Evolutionary conservation across 2,888 invertebrate species (phyloP).

Genomic region (Rotaria socialis): DNA sequence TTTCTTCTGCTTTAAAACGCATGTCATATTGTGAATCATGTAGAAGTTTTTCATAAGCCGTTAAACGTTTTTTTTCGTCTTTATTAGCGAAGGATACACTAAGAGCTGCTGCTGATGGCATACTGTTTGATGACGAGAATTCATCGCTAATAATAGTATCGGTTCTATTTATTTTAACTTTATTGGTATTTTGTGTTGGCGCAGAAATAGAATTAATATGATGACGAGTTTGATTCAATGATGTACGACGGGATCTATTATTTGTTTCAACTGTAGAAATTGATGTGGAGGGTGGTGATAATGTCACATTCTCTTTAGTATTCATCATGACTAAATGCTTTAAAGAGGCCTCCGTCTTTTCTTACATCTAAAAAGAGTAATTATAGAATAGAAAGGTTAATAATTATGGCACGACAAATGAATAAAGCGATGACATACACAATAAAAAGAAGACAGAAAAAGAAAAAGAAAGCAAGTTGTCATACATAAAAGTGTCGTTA

Average conservation of each 20-base stretch:
- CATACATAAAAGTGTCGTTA: not conserved
- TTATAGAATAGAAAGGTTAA: not conserved
- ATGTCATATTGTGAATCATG: slow-evolving; percentile 32
- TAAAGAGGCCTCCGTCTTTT: not conserved
- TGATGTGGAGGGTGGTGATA: not conserved
- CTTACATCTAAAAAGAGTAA: not conserved
- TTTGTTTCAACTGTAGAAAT: not conserved
- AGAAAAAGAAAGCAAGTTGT: not conserved
- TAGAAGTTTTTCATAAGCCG: slow-evolving; percentile 19
- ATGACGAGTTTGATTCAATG: not conserved
- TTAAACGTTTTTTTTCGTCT: slow-evolving; percentile 29
- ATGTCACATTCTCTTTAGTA: not conserved
- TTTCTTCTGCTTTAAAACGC: slow-evolving; percentile 16
- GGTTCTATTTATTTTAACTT: not conserved
- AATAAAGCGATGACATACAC: not conserved
- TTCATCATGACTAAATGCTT: not conserved
- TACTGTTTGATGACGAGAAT: not conserved
- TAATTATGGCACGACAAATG: not conserved
- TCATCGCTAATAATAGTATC: not conserved
- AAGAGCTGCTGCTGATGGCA: not conserved
- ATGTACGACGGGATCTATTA: not conserved
- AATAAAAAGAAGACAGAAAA: not conserved
- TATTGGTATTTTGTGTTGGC: not conserved
- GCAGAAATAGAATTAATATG: not conserved
- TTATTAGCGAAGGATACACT: not conserved